Evolutionary conservation across 2,797 vertebrate genomes (phyloP).

Genomic region (Lerista edwardsae): DNA sequence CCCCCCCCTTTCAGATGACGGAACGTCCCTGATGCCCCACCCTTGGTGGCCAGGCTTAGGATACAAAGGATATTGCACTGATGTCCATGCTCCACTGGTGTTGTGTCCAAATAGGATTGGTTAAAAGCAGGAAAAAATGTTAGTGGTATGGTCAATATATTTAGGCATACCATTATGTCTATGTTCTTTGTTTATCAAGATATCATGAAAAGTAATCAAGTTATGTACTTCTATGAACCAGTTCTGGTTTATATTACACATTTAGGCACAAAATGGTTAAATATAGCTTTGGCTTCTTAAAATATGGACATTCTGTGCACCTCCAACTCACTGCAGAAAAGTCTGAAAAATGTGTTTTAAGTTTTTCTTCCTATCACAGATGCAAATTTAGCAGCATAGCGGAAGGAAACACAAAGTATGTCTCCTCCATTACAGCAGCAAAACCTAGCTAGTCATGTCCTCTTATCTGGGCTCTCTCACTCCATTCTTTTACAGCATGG

Average conservation of each 20-base stretch:
- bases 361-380: constrained; percentile 5
- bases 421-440: neutral
- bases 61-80: too few relatives aligned
- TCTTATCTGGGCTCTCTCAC: neutral
- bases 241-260: neutral
- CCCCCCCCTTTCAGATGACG: too few relatives aligned
- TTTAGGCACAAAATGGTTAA: neutral
- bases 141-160: neutral
- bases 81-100: too few relatives aligned
- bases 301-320: neutral
- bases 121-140: neutral
- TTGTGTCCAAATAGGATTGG: too few relatives aligned
- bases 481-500: neutral
- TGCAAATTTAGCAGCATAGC: neutral
- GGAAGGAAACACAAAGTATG: neutral
- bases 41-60: too few relatives aligned
- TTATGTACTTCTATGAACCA: neutral
- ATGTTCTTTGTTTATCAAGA: neutral
- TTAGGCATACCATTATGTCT: neutral
- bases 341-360: constrained; percentile 4
- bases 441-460: neutral
- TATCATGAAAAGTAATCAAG: neutral
- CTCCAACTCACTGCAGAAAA: neutral
- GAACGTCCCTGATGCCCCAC: too few relatives aligned
- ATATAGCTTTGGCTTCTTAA: neutral